Conservation (phyloP, 2,888 invertebrate genomes). For the Cyclophora punctaria region DNA sequence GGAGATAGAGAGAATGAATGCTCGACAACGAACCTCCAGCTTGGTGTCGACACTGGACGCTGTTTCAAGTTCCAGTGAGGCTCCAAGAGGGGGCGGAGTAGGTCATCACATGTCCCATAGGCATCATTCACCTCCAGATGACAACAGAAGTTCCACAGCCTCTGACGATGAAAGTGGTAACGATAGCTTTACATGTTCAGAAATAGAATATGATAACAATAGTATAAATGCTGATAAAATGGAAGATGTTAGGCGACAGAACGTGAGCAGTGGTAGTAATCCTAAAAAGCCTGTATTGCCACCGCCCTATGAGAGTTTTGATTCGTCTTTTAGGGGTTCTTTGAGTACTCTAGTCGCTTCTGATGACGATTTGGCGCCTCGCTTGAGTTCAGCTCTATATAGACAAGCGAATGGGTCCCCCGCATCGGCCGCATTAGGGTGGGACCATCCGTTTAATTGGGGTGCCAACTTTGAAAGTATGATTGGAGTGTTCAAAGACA, state of each 20-base stretch:
- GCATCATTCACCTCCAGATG: conserved; percentile 83
- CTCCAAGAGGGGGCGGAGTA: conserved; percentile 79
- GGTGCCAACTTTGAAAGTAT: conserved; percentile 96
- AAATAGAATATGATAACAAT: conserved; percentile 96
- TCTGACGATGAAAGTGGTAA: conserved; percentile 95
- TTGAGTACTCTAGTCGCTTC: conserved; percentile 95
- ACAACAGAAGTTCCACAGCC: conserved; percentile 83
- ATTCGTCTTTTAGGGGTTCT: conserved; percentile 95
- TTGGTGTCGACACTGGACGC: conserved; percentile 94
- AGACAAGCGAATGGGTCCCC: conserved; percentile 87
- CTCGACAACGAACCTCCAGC: conserved; percentile 90
- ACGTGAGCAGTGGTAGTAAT: conserved; percentile 69
- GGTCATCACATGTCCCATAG: conserved; percentile 82
- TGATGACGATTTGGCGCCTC: conserved; percentile 91
- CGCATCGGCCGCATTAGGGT: conserved; percentile 86
- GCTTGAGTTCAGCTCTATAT: conserved; percentile 85
- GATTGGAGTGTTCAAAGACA: conserved; percentile 96
- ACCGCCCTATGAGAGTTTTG: conserved; percentile 91
- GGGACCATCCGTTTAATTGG: conserved; percentile 97
- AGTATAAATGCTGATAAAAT: conserved; percentile 87
- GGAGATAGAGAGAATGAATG: conserved; percentile 93
- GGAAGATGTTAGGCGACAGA: conserved; percentile 76
- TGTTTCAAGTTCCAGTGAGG: conserved; percentile 92
- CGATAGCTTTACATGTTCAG: conserved; percentile 98
- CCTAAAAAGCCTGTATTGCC: conserved; percentile 81